These are phyloP conservation scores for Drosophila lini DNA, from an alignment of 1,140 invertebrate species.

Conservation along the genomic window DNA sequence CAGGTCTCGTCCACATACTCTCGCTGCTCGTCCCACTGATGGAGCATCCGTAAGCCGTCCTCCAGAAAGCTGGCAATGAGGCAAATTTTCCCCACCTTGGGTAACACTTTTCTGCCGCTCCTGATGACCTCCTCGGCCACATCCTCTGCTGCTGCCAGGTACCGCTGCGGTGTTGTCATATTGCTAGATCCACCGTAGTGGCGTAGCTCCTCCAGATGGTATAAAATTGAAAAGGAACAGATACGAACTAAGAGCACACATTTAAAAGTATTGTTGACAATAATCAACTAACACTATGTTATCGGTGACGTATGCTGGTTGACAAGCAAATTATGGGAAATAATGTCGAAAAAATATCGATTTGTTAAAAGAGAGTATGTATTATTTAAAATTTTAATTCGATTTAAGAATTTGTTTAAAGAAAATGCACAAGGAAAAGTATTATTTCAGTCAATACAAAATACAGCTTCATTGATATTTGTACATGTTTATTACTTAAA, in stretches of 20 bases:
- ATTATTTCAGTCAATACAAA: background rate
- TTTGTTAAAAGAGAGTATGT: background rate
- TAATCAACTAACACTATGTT: background rate
- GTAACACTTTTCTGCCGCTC: constrained; percentile 96
- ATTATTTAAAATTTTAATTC: background rate
- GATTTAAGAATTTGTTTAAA: background rate
- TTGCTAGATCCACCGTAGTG: constrained; percentile 39
- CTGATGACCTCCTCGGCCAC: constrained; percentile 96
- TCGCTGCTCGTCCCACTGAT: constrained; percentile 98
- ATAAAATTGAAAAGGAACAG: constrained; percentile 48
- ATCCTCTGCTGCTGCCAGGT: constrained; percentile 95
- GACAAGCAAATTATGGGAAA: background rate
- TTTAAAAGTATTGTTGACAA: constrained; percentile 44
- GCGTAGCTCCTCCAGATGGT: constrained; percentile 20
- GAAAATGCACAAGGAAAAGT: too few species aligned
- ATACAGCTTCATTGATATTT: background rate
- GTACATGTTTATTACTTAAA: background rate
- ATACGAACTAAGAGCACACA: constrained; percentile 59
- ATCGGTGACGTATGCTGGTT: background rate
- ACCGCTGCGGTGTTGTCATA: constrained; percentile 93
- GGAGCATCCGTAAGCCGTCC: constrained; percentile 99
- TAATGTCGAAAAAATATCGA: background rate
- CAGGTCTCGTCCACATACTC: constrained; percentile 99
- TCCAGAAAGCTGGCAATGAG: constrained; percentile 99
- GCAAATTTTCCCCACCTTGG: constrained; percentile 97